phyloP scores from a whole-genome alignment of 2,797 vertebrate genomes.

The Hapalemur alaotrensis region DNA sequence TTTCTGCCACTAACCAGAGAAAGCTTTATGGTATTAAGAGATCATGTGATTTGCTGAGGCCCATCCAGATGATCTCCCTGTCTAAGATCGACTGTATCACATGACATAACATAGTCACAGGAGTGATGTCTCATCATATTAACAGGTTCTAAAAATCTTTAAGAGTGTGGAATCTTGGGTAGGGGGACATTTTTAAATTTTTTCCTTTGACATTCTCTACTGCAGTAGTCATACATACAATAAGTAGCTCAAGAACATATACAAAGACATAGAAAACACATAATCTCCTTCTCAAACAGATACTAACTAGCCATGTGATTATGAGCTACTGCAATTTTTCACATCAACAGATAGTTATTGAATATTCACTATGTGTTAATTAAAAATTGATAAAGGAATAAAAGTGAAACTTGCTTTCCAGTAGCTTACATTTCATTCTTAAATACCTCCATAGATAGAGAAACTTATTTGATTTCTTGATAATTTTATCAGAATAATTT shows the following conservation, averaged over 20 bases:
- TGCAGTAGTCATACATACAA: not conserved
- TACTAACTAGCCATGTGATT: not conserved
- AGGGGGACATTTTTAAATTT: not conserved
- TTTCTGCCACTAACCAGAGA: not conserved
- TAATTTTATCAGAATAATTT: conserved; percentile 2
- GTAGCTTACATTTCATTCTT: not conserved
- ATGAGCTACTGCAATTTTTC: not conserved
- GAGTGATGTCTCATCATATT: not conserved
- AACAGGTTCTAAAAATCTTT: not conserved
- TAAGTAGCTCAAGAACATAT: not conserved
- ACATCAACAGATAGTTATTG: not conserved
- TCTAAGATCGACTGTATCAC: not conserved
- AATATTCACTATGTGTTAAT: not conserved
- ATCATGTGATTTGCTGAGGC: not conserved
- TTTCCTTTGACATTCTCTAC: not conserved
- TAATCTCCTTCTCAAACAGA: not conserved
- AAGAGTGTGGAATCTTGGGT: not conserved
- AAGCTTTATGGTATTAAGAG: not conserved
- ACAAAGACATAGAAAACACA: not conserved
- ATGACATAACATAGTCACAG: not conserved
- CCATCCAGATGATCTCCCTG: not conserved
- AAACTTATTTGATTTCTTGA: not conserved
- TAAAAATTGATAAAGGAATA: not conserved
- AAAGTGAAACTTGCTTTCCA: not conserved
- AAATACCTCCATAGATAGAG: not conserved